phyloP scores from a whole-genome alignment of 1,140 invertebrate species.

The Diabrotica undecimpunctata region DNA sequence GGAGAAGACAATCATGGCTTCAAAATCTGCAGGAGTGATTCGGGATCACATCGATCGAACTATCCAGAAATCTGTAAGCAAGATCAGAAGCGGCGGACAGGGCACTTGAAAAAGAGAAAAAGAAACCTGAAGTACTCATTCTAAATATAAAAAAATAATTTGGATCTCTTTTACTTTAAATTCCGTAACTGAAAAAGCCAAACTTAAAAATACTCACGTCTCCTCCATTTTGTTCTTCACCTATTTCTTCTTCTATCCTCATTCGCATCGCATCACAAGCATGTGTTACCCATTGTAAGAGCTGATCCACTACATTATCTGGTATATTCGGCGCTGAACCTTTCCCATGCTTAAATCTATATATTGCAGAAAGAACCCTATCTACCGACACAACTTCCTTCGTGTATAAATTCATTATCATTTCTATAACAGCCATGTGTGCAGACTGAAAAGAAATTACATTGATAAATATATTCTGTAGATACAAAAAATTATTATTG shows the following conservation, averaged over 20 bases:
- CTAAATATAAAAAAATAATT: no score
- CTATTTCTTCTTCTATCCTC: slow-evolving; percentile 54
- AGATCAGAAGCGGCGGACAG: no score
- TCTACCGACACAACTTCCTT: slow-evolving; percentile 90
- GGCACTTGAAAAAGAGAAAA: no score
- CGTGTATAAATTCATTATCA: slow-evolving; percentile 92
- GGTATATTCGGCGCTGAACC: slow-evolving; percentile 56
- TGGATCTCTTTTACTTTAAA: neutral
- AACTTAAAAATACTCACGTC: slow-evolving; percentile 27
- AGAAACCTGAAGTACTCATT: no score
- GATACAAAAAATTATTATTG: no score
- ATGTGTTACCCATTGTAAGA: slow-evolving; percentile 89
- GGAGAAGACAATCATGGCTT: no score
- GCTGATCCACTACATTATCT: slow-evolving; percentile 75
- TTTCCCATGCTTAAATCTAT: slow-evolving; percentile 58
- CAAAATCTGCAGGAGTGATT: no score
- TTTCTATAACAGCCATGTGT: slow-evolving; percentile 96
- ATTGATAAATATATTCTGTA: neutral
- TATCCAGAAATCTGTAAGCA: no score
- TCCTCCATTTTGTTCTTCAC: slow-evolving; percentile 35
- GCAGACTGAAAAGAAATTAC: slow-evolving; percentile 66
- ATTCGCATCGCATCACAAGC: slow-evolving; percentile 72
- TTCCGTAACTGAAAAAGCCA: neutral
- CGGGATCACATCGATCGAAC: no score
- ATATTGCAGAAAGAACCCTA: slow-evolving; percentile 79